phyloP scores from a whole-genome alignment of 2,113 vertebrate genomes.

The Cepphus grylle region DNA sequence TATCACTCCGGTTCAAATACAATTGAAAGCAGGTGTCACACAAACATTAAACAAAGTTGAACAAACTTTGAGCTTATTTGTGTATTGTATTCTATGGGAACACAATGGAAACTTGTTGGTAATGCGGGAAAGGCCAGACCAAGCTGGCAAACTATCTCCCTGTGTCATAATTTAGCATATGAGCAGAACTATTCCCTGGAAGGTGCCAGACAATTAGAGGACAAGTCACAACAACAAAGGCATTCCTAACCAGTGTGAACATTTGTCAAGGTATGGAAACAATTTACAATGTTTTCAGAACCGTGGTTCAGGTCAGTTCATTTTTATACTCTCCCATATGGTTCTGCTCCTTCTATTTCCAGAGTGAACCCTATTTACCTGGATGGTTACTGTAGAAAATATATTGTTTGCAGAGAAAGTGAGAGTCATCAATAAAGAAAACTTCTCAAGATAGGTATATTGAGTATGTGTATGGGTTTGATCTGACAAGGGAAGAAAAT shows the following conservation, averaged over 20 bases:
- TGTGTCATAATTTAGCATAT: background rate
- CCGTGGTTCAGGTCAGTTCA: conserved; percentile 43
- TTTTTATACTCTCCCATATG: conserved; percentile 51
- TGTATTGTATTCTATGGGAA: background rate
- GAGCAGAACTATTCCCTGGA: background rate
- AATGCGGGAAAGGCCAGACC: background rate
- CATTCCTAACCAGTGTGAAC: background rate
- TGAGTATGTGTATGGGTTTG: conserved; percentile 34
- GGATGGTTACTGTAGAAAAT: conserved; percentile 25
- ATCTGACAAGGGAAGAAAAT: conserved; percentile 48
- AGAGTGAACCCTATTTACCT: conserved; percentile 61
- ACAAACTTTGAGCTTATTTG: background rate
- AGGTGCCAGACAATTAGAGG: conserved; percentile 12
- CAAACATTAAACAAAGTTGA: background rate
- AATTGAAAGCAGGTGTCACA: background rate
- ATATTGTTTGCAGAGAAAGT: conserved; percentile 55
- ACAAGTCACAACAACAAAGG: conserved; percentile 16
- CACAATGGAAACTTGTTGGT: background rate
- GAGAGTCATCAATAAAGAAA: conserved; percentile 64
- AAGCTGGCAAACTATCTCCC: background rate
- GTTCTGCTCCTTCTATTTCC: conserved; percentile 50
- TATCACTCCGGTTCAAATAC: background rate
- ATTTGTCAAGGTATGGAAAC: conserved; percentile 57
- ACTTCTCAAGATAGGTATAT: conserved; percentile 46
- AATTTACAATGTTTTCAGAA: conserved; percentile 62